Base-by-base conservation (phyloP, 2,113 vertebrate genomes). In the Campylomormyrus tamandua region DNA sequence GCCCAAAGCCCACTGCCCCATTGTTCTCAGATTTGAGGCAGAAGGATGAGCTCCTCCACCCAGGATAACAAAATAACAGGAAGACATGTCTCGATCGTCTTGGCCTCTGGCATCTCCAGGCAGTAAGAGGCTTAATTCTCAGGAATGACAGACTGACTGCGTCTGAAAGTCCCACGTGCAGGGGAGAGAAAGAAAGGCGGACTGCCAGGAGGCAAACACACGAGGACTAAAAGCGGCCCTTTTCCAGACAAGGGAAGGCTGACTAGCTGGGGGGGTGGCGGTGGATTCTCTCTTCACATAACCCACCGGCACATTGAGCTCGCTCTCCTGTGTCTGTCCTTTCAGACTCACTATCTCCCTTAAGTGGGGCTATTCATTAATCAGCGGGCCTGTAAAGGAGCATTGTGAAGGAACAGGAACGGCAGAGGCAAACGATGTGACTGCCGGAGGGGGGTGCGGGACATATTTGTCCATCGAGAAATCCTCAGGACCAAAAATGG, bases 351-450 rank as follows among this genome's bases (percentile, higher is more conserved):
- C 94, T 93, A 93, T 95, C 94, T 93, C 89, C 91, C 93, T 92
- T 93, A 94, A 94, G 93, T 91, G 90, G 91, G 92, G 93, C 93
- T 92, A 92, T 94, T 95, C 94, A 94, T 95, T 95, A 95, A 93
- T 92, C 92, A 90, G 70, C 24, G 10, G 56, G 89, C 10, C 94
- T 92, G 92, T 91, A 95, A 93, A 92, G 93, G 90, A 91, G 93
- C 92, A 94, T 95, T 95, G 94, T 84, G 83, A 13, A 3, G 39
- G 49, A 87, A 52, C 24, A n/a, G 21, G 48, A 31, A n/a, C 2
- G n/a, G 84, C 84, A 27, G 27, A 52, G 48, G 84, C n/a, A 49
- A 24, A n/a, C 10, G 48, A 48, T 11, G 10, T 1, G 19, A 11
- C 3, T 27, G 84, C 84, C 1, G 27, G 49, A 27, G 8, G 15